phyloP scores from a whole-genome alignment of 2,113 vertebrate species.

The Ageneiosus marmoratus region DNA sequence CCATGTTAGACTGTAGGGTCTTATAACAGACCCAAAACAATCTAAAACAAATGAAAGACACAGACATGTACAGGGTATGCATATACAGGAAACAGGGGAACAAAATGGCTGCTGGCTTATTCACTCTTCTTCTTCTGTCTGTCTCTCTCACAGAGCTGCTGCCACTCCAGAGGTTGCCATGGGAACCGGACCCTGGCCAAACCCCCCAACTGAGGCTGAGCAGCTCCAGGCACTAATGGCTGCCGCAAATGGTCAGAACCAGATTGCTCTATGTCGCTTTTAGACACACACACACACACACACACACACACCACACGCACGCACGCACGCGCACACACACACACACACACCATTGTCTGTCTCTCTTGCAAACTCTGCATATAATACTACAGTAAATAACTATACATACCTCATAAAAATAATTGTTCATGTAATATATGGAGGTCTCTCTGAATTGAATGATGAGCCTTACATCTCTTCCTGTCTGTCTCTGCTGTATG shows the following conservation, averaged over 20 bases:
- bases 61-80: background rate
- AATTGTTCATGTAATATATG: background rate
- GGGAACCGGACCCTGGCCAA: conserved; percentile 96
- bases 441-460: background rate
- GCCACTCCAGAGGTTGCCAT: conserved; percentile 80
- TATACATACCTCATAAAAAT: background rate
- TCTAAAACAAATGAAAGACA: background rate
- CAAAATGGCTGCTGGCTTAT: conserved; percentile 54
- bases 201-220: conserved; percentile 95
- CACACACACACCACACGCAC: background rate
- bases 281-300: background rate
- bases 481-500: background rate
- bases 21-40: background rate
- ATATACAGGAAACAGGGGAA: background rate
- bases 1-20: background rate
- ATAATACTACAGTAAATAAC: background rate
- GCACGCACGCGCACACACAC: background rate
- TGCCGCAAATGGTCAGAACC: conserved; percentile 86
- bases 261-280: background rate
- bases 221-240: conserved; percentile 98
- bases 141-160: conserved; percentile 62
- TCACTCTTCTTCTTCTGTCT: conserved; percentile 39
- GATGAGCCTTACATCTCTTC: background rate
- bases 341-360: background rate
- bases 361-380: background rate